These are phyloP conservation scores for Phoeniculus purpureus DNA, from an alignment of 2,797 vertebrate species.

Conservation along the genomic window DNA sequence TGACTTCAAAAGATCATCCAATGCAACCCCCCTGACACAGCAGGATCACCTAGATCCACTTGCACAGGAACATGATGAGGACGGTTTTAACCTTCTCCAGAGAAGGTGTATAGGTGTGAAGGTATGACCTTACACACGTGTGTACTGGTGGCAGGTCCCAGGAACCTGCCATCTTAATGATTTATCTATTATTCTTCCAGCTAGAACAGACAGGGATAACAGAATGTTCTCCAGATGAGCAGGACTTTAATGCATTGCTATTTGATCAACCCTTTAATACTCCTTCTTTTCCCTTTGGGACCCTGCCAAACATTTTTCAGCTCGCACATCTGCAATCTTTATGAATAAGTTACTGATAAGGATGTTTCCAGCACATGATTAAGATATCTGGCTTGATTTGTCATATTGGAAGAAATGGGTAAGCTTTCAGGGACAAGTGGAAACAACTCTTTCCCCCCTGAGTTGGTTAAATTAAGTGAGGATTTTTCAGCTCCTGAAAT, in stretches of 20 bases:
- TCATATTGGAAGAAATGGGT: conserved; percentile 39
- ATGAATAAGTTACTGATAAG: conserved; percentile 72
- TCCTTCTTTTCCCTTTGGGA: conserved; percentile 53
- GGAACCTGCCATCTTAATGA: conserved; percentile 16
- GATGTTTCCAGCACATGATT: conserved; percentile 70
- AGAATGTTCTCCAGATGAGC: conserved; percentile 60
- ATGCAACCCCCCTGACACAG: too few relatives aligned
- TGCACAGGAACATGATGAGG: too few relatives aligned
- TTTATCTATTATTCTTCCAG: conserved; percentile 59
- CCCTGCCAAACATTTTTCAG: conserved; percentile 66
- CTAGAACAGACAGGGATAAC: conserved; percentile 47
- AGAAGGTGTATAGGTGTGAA: too few relatives aligned
- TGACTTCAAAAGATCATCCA: too few relatives aligned
- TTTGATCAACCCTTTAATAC: conserved; percentile 61
- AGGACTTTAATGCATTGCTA: conserved; percentile 55
- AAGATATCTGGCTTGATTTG: conserved; percentile 73
- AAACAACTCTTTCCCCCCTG: neutral
- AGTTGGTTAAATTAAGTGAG: conserved; percentile 49
- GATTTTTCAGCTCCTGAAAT: conserved; percentile 43
- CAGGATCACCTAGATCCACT: too few relatives aligned
- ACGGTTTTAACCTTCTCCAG: too few relatives aligned
- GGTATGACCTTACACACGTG: rapidly evolving
- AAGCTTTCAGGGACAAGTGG: conserved; percentile 54
- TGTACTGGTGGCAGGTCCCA: neutral
- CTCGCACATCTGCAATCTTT: conserved; percentile 65